Conservation (phyloP, 2,888 invertebrate species). For the Amphipoea lucens region DNA sequence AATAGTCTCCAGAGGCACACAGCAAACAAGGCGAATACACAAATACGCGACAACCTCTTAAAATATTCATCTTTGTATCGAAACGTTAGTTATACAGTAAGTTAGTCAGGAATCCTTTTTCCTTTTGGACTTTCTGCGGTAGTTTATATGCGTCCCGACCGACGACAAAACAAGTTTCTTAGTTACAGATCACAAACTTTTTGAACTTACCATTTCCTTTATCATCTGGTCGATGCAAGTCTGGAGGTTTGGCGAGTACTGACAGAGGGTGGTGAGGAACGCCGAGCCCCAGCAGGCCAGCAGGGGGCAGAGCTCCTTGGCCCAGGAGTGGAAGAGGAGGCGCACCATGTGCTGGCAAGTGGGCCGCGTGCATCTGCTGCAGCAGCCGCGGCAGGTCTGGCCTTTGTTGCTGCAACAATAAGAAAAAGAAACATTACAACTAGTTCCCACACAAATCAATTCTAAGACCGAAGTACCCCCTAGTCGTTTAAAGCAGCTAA, state of each 20-base stretch:
- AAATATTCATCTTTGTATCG: conserved; percentile 86
- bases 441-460: conserved; percentile 12
- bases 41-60: conserved; percentile 84
- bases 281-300: conserved; percentile 92
- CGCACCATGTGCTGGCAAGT: conserved; percentile 93
- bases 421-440: conserved; percentile 36
- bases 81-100: conserved; percentile 74
- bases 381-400: conserved; percentile 95
- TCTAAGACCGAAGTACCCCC: conserved; percentile 11
- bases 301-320: conserved; percentile 88
- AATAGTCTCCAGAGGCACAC: conserved; percentile 90
- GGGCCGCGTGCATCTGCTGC: conserved; percentile 98
- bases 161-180: background rate
- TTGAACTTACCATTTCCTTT: conserved; percentile 93
- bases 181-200: background rate
- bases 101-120: conserved; percentile 53
- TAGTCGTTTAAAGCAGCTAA: conserved; percentile 25
- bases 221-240: conserved; percentile 94
- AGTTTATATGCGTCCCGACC: conserved; percentile 51
- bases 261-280: conserved; percentile 94
- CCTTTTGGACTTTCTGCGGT: conserved; percentile 13
- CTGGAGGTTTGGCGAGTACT: conserved; percentile 94
- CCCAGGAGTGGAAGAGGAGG: conserved; percentile 92
- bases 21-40: conserved; percentile 86
- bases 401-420: conserved; percentile 93